Evolutionary conservation across 2,113 vertebrate genomes (phyloP), one percentile per base, ranked within the genome.

Genomic region (Eira barbara): DNA sequence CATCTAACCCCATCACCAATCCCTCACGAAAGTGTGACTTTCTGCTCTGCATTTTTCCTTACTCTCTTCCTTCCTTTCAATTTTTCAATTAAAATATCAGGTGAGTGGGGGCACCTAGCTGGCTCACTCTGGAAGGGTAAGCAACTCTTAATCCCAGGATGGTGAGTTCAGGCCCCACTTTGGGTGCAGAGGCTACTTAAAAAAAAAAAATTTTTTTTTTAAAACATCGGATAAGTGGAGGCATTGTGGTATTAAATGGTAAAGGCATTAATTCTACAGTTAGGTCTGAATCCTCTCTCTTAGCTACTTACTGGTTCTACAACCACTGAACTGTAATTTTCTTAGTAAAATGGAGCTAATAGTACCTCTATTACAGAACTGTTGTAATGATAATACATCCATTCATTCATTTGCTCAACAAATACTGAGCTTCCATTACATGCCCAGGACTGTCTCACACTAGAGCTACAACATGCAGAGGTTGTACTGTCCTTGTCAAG

Each of bases 251-350:
- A 21, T 52, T 91, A 76, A 67, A 55, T 36, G 9, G 55, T 74
- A 83, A 94, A 96, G 21, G 34, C 31, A 91, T 52, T 61, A 82
- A 88, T 82, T 88, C 87, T 63, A 92, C n/a, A 89, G 49, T 55
- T 89, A 76, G 65, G 34, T 74, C 88, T 92, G 47, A 92, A 89
- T 92, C 49, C 49, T 92, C 36, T 45, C 18, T 67, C 78, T 89
- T 78, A 47, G 29, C 42, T 52, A 63, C 81, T 49, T 92, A 92
- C 27, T 89, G 79, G 29, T 89, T 92, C 71, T 7, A 25, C 55
- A 42, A 85, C 29, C 42, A 55, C 49, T 71, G 31, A 92, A 76
- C 59, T 52, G 78, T 42, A 91, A 76, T 42, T 78, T 81, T 91
- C 45, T 74, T 76, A 91, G 15, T 57, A 91, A 47, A 7, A 93